These are phyloP conservation scores for Pogonophryne albipinna DNA, from an alignment of 2,797 vertebrate species.

Conservation along the genomic window DNA sequence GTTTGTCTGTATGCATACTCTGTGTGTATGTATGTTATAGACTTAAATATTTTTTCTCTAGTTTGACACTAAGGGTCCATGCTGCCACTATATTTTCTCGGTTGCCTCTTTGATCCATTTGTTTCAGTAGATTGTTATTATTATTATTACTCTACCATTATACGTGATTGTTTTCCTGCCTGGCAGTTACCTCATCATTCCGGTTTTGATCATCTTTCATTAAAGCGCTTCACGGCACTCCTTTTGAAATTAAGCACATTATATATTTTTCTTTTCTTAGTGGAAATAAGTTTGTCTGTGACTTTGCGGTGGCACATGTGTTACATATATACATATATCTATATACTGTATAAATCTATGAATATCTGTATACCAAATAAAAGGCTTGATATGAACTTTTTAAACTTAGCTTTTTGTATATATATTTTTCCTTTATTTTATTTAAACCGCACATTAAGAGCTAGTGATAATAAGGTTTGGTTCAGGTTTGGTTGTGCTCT, in stretches of 20 bases:
- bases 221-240: constrained; percentile 81
- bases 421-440: constrained; percentile 68
- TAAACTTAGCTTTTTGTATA: constrained; percentile 87
- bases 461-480: background rate
- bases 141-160: constrained; percentile 50
- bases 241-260: constrained; percentile 76
- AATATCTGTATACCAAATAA: constrained; percentile 93
- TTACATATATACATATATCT: constrained; percentile 83
- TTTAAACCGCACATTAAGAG: constrained; percentile 81
- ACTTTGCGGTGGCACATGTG: constrained; percentile 93
- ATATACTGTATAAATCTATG: constrained; percentile 83
- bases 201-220: constrained; percentile 72
- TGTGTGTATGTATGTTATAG: constrained; percentile 60
- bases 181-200: constrained; percentile 92
- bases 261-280: constrained; percentile 80
- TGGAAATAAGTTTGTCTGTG: constrained; percentile 88
- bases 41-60: constrained; percentile 70
- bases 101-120: constrained; percentile 61
- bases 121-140: constrained; percentile 53
- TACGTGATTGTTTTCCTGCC: constrained; percentile 78
- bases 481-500: constrained; percentile 40
- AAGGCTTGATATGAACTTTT: constrained; percentile 97
- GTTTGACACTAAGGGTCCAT: constrained; percentile 82
- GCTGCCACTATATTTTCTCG: constrained; percentile 74
- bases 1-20: constrained; percentile 64